phyloP scores from a whole-genome alignment of 2,888 invertebrate genomes.

The Acleris literana region DNA sequence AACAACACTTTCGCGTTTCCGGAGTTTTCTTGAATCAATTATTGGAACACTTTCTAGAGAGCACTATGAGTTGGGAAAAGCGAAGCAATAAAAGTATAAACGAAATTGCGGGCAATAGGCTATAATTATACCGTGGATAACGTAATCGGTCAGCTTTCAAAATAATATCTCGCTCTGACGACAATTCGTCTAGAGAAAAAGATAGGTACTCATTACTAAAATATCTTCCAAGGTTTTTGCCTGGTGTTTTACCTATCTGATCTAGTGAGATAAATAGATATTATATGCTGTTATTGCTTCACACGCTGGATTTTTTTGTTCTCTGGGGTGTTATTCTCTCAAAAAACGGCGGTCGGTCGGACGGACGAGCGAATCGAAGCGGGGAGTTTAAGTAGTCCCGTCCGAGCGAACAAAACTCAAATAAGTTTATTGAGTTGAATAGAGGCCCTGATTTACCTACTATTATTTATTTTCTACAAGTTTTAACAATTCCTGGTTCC shows the following conservation, averaged over 20 bases:
- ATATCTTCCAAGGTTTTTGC: not conserved
- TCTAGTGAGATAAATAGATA: no score
- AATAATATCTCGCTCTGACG: not conserved
- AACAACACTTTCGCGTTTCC: slow-evolving; percentile 9
- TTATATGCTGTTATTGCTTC: no score
- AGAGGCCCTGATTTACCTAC: no score
- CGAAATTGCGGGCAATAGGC: slow-evolving; percentile 20
- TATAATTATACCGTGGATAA: slow-evolving; percentile 27
- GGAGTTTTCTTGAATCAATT: slow-evolving; percentile 7
- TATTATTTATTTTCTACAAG: no score
- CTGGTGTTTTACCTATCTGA: not conserved
- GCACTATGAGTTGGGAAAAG: slow-evolving; percentile 19
- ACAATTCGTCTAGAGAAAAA: slow-evolving; percentile 3
- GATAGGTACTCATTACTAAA: not conserved
- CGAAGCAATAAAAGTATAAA: slow-evolving; percentile 34
- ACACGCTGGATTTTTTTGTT: no score
- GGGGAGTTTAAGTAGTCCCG: no score
- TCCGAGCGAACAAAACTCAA: no score
- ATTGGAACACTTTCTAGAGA: slow-evolving; percentile 21
- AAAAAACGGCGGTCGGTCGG: no score
- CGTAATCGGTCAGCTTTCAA: slow-evolving; percentile 12
- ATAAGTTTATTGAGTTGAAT: no score
- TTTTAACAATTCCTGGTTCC: no score
- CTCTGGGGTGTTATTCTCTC: no score
- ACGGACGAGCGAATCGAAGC: no score